Base-by-base conservation (phyloP, 2,113 vertebrate genomes). In the Lagopus leucura region DNA sequence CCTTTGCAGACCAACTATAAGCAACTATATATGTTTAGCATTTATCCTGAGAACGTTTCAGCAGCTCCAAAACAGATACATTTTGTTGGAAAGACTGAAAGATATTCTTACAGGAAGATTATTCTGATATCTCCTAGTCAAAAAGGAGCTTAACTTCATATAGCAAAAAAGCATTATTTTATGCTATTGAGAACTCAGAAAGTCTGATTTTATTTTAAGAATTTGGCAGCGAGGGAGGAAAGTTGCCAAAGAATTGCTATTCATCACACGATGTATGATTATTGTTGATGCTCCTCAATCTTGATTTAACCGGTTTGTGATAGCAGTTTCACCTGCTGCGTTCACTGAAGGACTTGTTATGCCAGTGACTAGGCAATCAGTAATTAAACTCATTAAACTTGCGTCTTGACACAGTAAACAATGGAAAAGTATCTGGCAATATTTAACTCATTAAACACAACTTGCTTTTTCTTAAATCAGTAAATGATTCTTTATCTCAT, bases 161-260 rank as follows among this genome's bases (percentile, higher is more conserved):
- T 11, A 86, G 50, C 30, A 90, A n/a, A 34, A 88, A 54, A 54
- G 16, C 61, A 40, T 64, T 64, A 27, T 27, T 70, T 70, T 70
- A 27, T 18, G 67, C 28, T 60, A 58, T 67, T 60, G 58, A 87
- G 74, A 32, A 75, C 14, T 2, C 1, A 27, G 1, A 0, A 58
- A 66, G 36, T 88, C 43, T 54, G 8, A 32, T 91, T 93, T 93
- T 86, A 45, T 73, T 81, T 64, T 32, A 89, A 60, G 73, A 92
- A 52, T 75, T 82, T 86, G 34, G 32, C 8, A 25, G 20, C 45
- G 28, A 86, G 57, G 34, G 28, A 75, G 52, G 42, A 75, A 86
- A 78, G 78, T 64, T 40, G 40, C 40, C 30, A 57, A 89, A 43
- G 67, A 60, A 38, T 13, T 90, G 24, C 50, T 83, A 22, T 32